Percentiles rank a stretch among this genome's conserved stretches.
These are phyloP conservation scores for Rhynchopsitta pachyrhyncha DNA, from an alignment of 2,113 vertebrate genomes.

Conservation along the genomic window DNA sequence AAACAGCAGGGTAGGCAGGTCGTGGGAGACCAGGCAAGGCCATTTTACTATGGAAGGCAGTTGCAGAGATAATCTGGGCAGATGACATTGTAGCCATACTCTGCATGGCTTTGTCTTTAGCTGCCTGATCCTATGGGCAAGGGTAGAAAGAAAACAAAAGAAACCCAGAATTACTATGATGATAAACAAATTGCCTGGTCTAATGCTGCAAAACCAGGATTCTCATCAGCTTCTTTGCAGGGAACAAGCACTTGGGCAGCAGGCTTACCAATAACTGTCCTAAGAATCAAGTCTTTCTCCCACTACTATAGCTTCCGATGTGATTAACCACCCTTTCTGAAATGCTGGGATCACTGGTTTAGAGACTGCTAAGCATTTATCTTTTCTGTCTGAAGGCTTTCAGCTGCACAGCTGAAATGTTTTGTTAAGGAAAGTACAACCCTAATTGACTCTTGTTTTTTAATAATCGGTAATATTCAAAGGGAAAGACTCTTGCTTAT, in stretches of 20 bases:
- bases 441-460: neutral
- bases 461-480: neutral
- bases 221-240: neutral
- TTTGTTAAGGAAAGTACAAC: neutral
- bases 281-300: neutral
- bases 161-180: neutral
- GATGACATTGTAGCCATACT: slow-evolving; percentile 96
- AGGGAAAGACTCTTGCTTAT: neutral
- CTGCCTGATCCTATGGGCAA: slow-evolving; percentile 88
- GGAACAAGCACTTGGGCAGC: neutral
- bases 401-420: neutral
- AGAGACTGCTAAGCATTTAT: neutral
- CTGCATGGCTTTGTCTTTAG: slow-evolving; percentile 97
- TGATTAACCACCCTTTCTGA: neutral
- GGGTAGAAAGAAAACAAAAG: slow-evolving; percentile 13
- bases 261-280: neutral
- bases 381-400: neutral
- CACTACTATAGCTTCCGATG: neutral
- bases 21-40: slow-evolving; percentile 84
- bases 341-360: neutral
- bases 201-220: neutral
- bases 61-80: slow-evolving; percentile 93
- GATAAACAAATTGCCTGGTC: neutral
- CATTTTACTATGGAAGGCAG: slow-evolving; percentile 94
- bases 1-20: slow-evolving; percentile 83